These are phyloP conservation scores for Aphidius colemani DNA, from an alignment of 2,888 invertebrate genomes.

Conservation along the genomic window DNA sequence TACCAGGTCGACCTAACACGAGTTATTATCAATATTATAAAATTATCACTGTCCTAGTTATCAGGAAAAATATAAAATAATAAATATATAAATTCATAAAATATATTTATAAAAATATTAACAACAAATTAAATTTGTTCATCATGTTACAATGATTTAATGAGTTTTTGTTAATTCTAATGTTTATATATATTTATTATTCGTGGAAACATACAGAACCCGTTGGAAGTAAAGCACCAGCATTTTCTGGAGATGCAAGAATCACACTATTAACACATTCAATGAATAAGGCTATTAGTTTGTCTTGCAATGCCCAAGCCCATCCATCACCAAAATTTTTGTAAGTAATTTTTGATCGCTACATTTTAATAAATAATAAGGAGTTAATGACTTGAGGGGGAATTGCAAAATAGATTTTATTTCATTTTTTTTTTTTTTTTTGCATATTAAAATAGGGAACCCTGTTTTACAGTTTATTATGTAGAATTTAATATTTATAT, in stretches of 20 bases:
- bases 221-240: conserved; percentile 65
- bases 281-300: conserved; percentile 50
- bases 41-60: no score
- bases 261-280: conserved; percentile 52
- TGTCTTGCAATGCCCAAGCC: conserved; percentile 63
- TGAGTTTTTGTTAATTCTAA: no score
- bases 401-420: neutral
- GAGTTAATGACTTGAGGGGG: conserved; percentile 18
- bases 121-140: no score
- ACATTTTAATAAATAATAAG: conserved; percentile 5
- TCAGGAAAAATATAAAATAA: no score
- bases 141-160: no score
- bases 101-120: no score
- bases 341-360: conserved; percentile 48
- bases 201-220: conserved; percentile 60
- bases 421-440: no score
- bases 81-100: no score
- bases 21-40: no score
- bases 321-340: conserved; percentile 62
- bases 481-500: conserved; percentile 3
- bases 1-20: no score
- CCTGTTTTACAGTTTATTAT: neutral
- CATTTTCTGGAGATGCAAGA: conserved; percentile 66
- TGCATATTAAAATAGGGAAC: neutral
- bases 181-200: no score